Conservation (phyloP, 2,797 vertebrate genomes). For the Sebastes kiyomatsui region DNA sequence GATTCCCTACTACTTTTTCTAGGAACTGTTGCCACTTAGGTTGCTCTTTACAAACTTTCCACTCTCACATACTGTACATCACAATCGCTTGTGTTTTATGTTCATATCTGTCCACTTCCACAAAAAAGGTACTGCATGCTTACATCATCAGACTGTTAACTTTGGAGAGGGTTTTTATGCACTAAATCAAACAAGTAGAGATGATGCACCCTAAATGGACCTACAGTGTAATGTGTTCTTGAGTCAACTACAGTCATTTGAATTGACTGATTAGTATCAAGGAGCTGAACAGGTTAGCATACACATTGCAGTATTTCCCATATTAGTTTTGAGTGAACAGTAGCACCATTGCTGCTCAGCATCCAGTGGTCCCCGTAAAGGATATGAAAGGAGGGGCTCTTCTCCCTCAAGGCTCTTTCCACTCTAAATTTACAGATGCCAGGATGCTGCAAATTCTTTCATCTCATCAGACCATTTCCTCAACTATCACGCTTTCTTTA, state of each 20-base stretch:
- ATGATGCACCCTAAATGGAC: neutral
- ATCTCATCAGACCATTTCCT: constrained; percentile 65
- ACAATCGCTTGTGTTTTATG: neutral
- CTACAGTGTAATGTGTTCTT: neutral
- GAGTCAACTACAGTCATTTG: neutral
- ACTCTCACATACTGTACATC: neutral
- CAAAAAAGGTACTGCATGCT: neutral
- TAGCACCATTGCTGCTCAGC: constrained; percentile 25
- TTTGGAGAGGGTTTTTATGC: neutral
- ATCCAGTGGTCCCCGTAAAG: constrained; percentile 24
- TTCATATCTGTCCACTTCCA: neutral
- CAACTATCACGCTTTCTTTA: constrained; percentile 21
- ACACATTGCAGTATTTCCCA: neutral
- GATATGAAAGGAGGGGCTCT: constrained; percentile 44
- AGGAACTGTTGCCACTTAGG: neutral
- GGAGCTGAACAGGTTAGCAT: neutral
- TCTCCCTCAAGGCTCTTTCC: constrained; percentile 18
- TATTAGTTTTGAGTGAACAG: neutral
- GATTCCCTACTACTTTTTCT: neutral
- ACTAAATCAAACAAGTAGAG: neutral
- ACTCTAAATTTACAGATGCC: constrained; percentile 30
- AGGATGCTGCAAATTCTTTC: constrained; percentile 57
- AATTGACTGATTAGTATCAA: neutral
- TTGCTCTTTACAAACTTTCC: neutral
- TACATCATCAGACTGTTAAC: neutral